Percentiles rank a stretch among this genome's conserved stretches.
Conservation (phyloP, 2,113 vertebrate genomes). For the Motacilla tschutschensis region DNA sequence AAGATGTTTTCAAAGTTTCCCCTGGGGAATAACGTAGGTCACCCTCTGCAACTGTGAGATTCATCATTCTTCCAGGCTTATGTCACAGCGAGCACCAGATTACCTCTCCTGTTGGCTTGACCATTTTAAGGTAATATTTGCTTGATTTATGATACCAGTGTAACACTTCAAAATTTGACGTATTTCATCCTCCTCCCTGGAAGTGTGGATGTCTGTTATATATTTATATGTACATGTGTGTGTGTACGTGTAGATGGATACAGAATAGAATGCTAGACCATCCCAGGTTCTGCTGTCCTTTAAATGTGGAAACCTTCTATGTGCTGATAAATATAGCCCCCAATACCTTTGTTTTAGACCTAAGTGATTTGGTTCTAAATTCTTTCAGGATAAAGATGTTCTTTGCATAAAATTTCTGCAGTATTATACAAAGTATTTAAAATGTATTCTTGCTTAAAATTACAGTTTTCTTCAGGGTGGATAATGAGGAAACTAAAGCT, state of each 20-base stretch:
- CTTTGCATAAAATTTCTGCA: background rate
- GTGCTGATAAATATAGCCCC: background rate
- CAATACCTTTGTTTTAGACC: background rate
- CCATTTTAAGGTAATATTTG: background rate
- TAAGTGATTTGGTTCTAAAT: background rate
- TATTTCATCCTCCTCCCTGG: background rate
- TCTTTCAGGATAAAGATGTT: background rate
- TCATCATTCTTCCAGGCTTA: background rate
- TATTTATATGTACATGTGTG: accelerated
- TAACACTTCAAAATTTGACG: background rate
- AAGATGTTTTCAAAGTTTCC: background rate
- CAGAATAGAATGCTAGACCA: background rate
- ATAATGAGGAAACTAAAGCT: background rate
- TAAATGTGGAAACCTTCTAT: background rate
- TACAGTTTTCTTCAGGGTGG: background rate
- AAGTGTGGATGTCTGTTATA: background rate
- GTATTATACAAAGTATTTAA: background rate
- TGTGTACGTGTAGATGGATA: background rate
- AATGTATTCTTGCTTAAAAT: background rate
- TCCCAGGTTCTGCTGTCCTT: background rate
- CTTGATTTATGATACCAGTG: background rate
- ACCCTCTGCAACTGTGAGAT: background rate
- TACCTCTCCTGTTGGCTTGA: background rate
- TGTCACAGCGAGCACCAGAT: background rate
- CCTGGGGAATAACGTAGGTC: background rate